A percentile compares a stretch with the other conserved stretches of the same genome.
These are phyloP conservation scores for Philaenus spumarius DNA, from an alignment of 1,140 invertebrate species.

Conservation along the genomic window DNA sequence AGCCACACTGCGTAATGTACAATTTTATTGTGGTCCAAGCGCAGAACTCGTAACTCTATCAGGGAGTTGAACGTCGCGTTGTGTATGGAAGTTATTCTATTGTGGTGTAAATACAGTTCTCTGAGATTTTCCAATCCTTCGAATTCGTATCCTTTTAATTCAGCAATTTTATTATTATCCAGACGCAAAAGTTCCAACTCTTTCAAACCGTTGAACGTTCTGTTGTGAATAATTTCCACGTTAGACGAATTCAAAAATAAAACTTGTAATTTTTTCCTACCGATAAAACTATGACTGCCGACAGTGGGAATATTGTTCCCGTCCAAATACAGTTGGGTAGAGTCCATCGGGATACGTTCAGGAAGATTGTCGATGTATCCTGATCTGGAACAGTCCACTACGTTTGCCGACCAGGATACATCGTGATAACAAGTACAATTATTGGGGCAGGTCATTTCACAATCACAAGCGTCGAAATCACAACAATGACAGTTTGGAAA, in stretches of 20 bases:
- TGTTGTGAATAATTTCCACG: slow-evolving; percentile 79
- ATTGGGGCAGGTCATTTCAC: slow-evolving; percentile 89
- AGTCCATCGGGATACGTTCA: slow-evolving; percentile 85
- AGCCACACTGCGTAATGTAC: slow-evolving; percentile 69
- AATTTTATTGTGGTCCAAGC: slow-evolving; percentile 71
- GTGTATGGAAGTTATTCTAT: slow-evolving; percentile 61
- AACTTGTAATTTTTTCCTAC: slow-evolving; percentile 74
- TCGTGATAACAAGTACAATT: slow-evolving; percentile 91
- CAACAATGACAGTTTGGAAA: slow-evolving; percentile 88
- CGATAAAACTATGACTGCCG: slow-evolving; percentile 83
- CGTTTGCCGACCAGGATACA: slow-evolving; percentile 85
- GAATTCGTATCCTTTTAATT: slow-evolving; percentile 78
- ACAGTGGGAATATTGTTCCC: slow-evolving; percentile 74
- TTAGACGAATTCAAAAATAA: slow-evolving; percentile 79
- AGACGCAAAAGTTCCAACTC: slow-evolving; percentile 75
- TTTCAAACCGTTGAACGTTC: slow-evolving; percentile 81
- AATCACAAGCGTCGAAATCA: slow-evolving; percentile 90
- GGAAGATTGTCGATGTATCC: slow-evolving; percentile 66
- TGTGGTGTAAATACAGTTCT: slow-evolving; percentile 57
- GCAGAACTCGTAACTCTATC: slow-evolving; percentile 58
- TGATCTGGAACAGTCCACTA: slow-evolving; percentile 78
- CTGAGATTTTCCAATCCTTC: slow-evolving; percentile 55
- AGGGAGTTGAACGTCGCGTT: slow-evolving; percentile 72
- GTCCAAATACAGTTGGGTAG: slow-evolving; percentile 81
- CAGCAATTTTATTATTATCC: slow-evolving; percentile 67